phyloP scores from a whole-genome alignment of 30 jellyfish, hydroid and myxozoan genomes.

The Aurelia coerulea region DNA sequence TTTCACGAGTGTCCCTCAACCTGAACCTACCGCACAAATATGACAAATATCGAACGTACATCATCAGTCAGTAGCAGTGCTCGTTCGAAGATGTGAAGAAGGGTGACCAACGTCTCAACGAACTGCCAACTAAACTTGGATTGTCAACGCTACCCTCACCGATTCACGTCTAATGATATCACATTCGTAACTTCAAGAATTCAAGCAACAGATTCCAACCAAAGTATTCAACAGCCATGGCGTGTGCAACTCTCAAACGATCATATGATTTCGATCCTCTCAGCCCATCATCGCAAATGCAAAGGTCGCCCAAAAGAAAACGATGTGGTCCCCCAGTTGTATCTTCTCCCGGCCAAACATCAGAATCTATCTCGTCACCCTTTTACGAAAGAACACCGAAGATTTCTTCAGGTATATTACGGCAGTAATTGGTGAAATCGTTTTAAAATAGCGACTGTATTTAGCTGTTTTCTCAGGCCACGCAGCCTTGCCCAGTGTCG shows the following conservation, averaged over 20 bases:
- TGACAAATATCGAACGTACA: too few species aligned
- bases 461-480: conserved; percentile 4
- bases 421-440: background rate
- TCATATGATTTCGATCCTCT: conserved; percentile 79
- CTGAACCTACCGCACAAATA: too few species aligned
- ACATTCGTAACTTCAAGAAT: too few species aligned
- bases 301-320: conserved; percentile 72
- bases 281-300: conserved; percentile 71
- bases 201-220: too few species aligned
- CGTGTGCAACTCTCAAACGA: conserved; percentile 83
- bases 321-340: conserved; percentile 58
- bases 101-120: too few species aligned
- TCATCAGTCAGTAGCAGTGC: too few species aligned
- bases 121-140: too few species aligned
- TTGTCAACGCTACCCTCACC: too few species aligned
- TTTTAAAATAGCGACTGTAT: background rate
- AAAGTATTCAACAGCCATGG: conserved; percentile 30
- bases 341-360: conserved; percentile 61
- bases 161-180: too few species aligned
- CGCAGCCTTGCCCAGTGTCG: background rate
- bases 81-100: too few species aligned
- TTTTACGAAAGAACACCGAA: conserved; percentile 65
- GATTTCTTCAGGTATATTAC: conserved; percentile 57
- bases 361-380: conserved; percentile 49
- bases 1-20: too few species aligned